These are phyloP conservation scores for Pantherophis vulpinus DNA, from an alignment of 2,797 vertebrate genomes.

Conservation along the genomic window DNA sequence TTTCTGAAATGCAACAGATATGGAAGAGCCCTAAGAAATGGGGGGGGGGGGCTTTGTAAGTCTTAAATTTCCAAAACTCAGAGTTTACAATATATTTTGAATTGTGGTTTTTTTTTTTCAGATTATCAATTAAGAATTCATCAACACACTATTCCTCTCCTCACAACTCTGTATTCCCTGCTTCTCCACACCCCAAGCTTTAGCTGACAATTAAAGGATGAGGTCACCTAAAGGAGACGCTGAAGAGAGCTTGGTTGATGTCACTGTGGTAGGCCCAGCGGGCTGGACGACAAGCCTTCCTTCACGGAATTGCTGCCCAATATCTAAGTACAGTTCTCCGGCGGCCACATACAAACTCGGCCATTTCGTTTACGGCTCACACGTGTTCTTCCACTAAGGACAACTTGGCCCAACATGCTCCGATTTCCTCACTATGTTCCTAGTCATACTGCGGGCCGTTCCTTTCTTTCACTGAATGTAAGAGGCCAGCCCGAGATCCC, in stretches of 20 bases:
- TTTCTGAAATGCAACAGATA: neutral
- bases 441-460: too few species aligned
- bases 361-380: neutral
- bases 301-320: neutral
- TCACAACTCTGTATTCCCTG: neutral
- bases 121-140: neutral
- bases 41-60: neutral
- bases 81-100: neutral
- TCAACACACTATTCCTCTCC: neutral
- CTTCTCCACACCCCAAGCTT: neutral
- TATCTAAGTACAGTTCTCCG: neutral
- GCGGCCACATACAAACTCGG: too few species aligned
- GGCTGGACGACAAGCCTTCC: neutral
- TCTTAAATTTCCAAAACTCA: neutral
- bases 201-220: neutral
- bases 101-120: too few species aligned
- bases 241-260: neutral
- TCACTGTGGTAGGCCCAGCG: neutral
- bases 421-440: too few species aligned
- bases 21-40: neutral
- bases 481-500: neutral
- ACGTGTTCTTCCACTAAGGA: neutral
- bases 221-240: neutral
- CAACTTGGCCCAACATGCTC: too few species aligned
- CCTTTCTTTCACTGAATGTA: neutral